Evolutionary conservation across 2,888 invertebrate species (phyloP), one percentile per base, ranked within the genome.

Genomic region (Eupithecia exiguata): DNA sequence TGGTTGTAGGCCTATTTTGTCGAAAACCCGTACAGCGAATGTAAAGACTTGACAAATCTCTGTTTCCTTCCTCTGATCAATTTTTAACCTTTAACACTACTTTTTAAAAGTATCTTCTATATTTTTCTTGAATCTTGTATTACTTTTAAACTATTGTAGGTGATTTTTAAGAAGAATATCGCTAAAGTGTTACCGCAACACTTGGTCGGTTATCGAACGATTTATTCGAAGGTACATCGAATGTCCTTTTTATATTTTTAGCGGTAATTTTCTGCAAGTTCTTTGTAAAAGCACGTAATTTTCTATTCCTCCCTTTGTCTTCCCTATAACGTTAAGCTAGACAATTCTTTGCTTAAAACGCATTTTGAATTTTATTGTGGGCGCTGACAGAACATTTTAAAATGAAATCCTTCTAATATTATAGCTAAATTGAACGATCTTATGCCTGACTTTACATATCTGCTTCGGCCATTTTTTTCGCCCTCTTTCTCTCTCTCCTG

Each of bases 11-110:
- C 81, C 82, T 84, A 81, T 77, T n/a, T 75, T 68, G 63, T 70
- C 74, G 21, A 70, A 61, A 84, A 87, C 80, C 79, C 72, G 82
- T 84, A 86, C 88, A 88, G 89, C 89, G 88, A 89, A 89, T 86
- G 25, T 79, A 77, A 88, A 88, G 86, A 87, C 87, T 88, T 79
- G 78, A 78, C 78, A 79, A 81, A 80, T 73, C 77, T 80, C 80
- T 73, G 77, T 78, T 77, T 83, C 82, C 84, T 84, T 78, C 80
- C 81, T 82, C 78, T 83, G 83, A 85, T 87, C 82, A 87, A 87
- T 86, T 86, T 87, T 86, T 83, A 77, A 86, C 87, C 85, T 84
- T 86, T 81, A 82, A 73, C 49, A 70, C 79, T 77, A 80, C 83
- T 79, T 77, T 78, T 80, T 82, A 82, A 81, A 79, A 78, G 74